Evolutionary conservation across 2,797 vertebrate genomes (phyloP).

Genomic region (Botia almorhae): DNA sequence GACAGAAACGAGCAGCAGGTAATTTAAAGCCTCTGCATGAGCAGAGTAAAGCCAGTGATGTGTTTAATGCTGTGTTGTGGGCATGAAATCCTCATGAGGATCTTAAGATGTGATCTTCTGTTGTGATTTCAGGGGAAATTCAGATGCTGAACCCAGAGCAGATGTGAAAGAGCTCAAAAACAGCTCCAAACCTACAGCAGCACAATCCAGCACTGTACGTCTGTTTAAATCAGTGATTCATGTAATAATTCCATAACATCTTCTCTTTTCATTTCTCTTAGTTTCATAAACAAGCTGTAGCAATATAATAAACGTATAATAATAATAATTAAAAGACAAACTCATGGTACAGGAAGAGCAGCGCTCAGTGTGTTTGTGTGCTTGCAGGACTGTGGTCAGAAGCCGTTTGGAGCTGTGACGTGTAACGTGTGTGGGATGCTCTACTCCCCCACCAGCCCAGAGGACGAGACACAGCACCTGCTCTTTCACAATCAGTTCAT

Average conservation of each 20-base stretch:
- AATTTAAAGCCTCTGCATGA: background rate
- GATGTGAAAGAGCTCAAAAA: slow-evolving; percentile 85
- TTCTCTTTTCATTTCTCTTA: no score
- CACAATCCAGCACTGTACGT: slow-evolving; percentile 80
- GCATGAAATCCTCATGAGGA: background rate
- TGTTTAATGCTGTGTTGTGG: background rate
- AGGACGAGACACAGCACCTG: slow-evolving; percentile 96
- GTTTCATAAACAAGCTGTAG: no score
- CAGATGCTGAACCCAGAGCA: slow-evolving; percentile 77
- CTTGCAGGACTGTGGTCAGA: slow-evolving; percentile 89
- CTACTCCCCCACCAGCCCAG: slow-evolving; percentile 92
- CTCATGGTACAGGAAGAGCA: no score
- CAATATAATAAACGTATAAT: no score
- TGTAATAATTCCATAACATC: no score
- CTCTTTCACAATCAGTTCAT: slow-evolving; percentile 99
- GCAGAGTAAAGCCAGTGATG: no score
- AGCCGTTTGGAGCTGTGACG: slow-evolving; percentile 92
- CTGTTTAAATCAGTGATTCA: no score
- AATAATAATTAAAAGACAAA: no score
- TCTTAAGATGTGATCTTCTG: background rate
- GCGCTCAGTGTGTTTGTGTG: slow-evolving; percentile 12
- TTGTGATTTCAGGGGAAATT: slow-evolving; percentile 67
- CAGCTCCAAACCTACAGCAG: slow-evolving; percentile 82
- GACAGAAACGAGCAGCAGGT: slow-evolving; percentile 48
- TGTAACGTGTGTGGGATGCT: slow-evolving; percentile 98